Base-by-base conservation (phyloP, 2,888 invertebrate genomes). In the Euphydryas editha region DNA sequence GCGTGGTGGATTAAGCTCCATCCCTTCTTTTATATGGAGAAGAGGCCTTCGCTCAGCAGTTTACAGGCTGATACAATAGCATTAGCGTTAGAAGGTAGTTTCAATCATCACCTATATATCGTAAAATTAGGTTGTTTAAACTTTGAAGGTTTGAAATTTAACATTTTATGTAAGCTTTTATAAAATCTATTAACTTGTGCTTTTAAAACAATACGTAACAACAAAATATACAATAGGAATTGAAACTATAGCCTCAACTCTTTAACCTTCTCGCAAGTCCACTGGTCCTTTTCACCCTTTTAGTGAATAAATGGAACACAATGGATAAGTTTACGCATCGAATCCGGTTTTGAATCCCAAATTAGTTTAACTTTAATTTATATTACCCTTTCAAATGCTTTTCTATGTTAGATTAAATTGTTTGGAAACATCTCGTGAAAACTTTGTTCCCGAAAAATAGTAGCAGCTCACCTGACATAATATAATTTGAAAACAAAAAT, bases 261-360 rank as follows among this genome's bases (percentile, higher is more conserved):
- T 66, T 59, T 65, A 67, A 70, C 64, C 69, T 59, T 67, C 49
- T 55, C 59, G 46, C 54, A 39, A 62, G 49, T 64, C 46, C 56
- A 39, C 65, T 20, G 78, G 75, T 76, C 78, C 76, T 78, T 68
- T 80, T 74, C 75, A 82, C 81, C 84, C 81, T 82, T 84, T 82
- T 80, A 82, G 80, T 71, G 77, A 70, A 72, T 71, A 74, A 75
- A 74, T 73, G 72, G 70, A 78, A 80, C 76, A 77, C 66, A 72
- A 71, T 72, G 57, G 72, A 65, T 55, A 69, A 72, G 69, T 72
- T 68, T 65, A 64, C 66, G 68, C 61, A 70, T 70, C 68, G 71
- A 60, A 62, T 60, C 55, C 68, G 62, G 65, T 69, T 66, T 67
- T 66, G 69, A 71, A 71, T 67, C 61, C 68, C 61, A 60, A 69